Evolutionary conservation across 2,797 vertebrate species (phyloP).

Genomic region (Sandelia bainsii): DNA sequence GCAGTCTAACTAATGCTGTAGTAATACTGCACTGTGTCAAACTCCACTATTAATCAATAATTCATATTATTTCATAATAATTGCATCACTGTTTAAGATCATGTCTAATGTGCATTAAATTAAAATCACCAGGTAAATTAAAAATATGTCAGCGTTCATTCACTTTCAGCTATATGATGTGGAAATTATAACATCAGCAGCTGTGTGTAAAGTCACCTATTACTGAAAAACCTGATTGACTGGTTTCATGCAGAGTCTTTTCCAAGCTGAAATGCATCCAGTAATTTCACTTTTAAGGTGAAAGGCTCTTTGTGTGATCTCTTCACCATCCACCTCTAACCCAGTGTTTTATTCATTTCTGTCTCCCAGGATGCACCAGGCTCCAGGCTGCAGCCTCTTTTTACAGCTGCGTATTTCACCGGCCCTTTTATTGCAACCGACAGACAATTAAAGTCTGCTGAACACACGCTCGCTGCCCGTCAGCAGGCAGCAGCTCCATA

Average conservation of each 20-base stretch:
- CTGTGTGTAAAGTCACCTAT: slow-evolving; percentile 14
- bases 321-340: slow-evolving; percentile 24
- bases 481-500: slow-evolving; percentile 78
- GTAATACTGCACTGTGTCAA: neutral
- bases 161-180: neutral
- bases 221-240: slow-evolving; percentile 29
- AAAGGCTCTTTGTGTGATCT: slow-evolving; percentile 33
- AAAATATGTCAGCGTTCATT: slow-evolving; percentile 12
- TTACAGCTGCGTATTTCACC: slow-evolving; percentile 79
- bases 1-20: neutral
- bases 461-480: slow-evolving; percentile 81
- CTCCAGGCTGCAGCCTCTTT: slow-evolving; percentile 59
- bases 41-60: neutral
- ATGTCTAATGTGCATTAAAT: neutral
- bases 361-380: slow-evolving; percentile 49
- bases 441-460: slow-evolving; percentile 81
- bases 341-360: slow-evolving; percentile 31
- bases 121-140: neutral
- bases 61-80: neutral
- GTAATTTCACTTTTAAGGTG: slow-evolving; percentile 25
- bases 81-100: neutral
- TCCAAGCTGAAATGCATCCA: slow-evolving; percentile 32
- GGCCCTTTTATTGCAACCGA: slow-evolving; percentile 75
- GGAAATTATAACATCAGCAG: neutral
- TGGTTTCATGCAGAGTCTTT: slow-evolving; percentile 27